Evolutionary conservation across 2,113 vertebrate genomes (phyloP).

Genomic region (Trematocara nigrifrons): DNA sequence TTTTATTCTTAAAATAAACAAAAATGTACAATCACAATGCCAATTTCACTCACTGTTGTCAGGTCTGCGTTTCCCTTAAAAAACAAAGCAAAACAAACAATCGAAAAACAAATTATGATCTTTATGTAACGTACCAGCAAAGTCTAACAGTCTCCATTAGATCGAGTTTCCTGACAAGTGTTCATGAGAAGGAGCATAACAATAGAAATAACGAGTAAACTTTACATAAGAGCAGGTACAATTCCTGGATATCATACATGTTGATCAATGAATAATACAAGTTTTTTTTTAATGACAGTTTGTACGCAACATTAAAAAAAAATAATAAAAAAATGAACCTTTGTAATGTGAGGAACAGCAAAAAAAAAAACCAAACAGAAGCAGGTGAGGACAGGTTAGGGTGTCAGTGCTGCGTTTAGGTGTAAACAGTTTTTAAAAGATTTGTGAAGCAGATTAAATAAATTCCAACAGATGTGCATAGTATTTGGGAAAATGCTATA

Average conservation of each 20-base stretch:
- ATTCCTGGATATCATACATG: slow-evolving; percentile 64
- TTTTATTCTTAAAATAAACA: slow-evolving; percentile 75
- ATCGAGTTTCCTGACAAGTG: slow-evolving; percentile 50
- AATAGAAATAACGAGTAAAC: slow-evolving; percentile 52
- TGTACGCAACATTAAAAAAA: slow-evolving; percentile 12
- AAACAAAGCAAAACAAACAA: slow-evolving; percentile 10
- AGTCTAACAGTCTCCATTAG: slow-evolving; percentile 29
- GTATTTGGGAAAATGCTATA: slow-evolving; percentile 12
- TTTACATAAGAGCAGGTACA: slow-evolving; percentile 57
- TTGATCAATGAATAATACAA: slow-evolving; percentile 65
- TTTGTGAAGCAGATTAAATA: slow-evolving; percentile 1
- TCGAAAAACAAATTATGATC: slow-evolving; percentile 36
- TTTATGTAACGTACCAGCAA: slow-evolving; percentile 57
- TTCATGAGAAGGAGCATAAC: slow-evolving; percentile 59
- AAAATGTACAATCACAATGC: slow-evolving; percentile 72
- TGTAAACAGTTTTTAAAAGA: slow-evolving; percentile 63
- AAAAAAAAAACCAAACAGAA: slow-evolving; percentile 18
- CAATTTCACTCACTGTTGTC: slow-evolving; percentile 78
- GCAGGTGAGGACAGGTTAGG: slow-evolving; percentile 33
- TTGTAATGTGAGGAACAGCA: background rate
- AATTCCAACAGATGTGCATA: slow-evolving; percentile 36
- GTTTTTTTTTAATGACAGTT: background rate
- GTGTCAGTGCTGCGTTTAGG: slow-evolving; percentile 56
- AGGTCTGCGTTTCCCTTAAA: slow-evolving; percentile 54
- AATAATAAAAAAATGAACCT: background rate